Evolutionary conservation across 2,888 invertebrate species (phyloP).

Genomic region (Biston betularia): DNA sequence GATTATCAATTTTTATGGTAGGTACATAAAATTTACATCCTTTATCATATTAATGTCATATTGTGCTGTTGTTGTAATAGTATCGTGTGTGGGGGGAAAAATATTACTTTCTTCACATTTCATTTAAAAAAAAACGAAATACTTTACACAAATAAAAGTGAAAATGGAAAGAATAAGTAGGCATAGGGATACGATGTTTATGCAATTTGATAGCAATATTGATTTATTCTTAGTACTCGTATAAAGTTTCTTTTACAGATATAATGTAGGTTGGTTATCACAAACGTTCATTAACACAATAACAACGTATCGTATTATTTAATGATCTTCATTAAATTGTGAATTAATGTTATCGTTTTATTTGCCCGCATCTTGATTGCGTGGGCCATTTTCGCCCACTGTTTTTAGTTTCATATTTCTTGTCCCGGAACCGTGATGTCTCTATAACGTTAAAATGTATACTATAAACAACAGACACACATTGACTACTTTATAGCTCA

Average conservation of each 20-base stretch:
- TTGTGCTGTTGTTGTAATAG: no score
- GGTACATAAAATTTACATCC: no score
- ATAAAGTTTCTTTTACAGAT: background rate
- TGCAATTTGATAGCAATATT: background rate
- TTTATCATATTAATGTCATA: no score
- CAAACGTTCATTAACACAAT: constrained; percentile 17
- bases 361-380: constrained; percentile 5
- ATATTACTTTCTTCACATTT: no score
- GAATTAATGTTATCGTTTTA: constrained; percentile 15
- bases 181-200: no score
- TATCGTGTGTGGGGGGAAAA: no score
- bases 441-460: background rate
- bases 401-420: constrained; percentile 15
- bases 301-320: constrained; percentile 24
- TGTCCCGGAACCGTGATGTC: background rate
- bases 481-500: no score
- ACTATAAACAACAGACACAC: no score
- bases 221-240: background rate
- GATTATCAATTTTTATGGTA: no score
- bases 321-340: constrained; percentile 21
- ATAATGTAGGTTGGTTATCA: background rate
- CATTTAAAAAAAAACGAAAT: no score
- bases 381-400: constrained; percentile 17
- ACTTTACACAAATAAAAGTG: no score
- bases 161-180: no score